Evolutionary conservation across 2,113 vertebrate genomes (phyloP).

Genomic region (Petroica traversi): DNA sequence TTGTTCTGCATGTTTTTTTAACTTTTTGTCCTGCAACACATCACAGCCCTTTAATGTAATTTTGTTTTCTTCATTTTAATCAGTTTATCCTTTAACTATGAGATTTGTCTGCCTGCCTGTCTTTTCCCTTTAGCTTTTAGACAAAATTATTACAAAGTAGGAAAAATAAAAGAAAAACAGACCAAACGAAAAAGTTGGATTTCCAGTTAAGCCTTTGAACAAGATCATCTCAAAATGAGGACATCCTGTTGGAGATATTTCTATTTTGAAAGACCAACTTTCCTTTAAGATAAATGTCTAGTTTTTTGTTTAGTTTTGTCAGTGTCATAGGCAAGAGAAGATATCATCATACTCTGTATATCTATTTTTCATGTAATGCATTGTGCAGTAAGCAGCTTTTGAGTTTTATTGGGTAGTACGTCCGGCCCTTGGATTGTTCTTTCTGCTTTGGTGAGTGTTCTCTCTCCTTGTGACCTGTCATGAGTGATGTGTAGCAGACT

Average conservation of each 20-base stretch:
- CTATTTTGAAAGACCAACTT: neutral
- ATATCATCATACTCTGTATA: neutral
- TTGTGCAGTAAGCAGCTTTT: neutral
- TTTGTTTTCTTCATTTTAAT: constrained; percentile 20
- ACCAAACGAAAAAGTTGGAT: neutral
- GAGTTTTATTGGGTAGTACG: neutral
- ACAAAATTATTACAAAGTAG: constrained; percentile 3
- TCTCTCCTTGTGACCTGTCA: neutral
- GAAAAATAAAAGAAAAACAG: neutral
- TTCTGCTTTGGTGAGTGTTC: neutral
- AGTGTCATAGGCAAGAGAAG: neutral
- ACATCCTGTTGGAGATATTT: neutral
- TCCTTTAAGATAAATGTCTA: neutral
- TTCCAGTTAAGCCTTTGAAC: neutral
- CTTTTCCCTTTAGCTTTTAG: neutral
- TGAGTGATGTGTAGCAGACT: neutral
- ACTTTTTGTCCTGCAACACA: neutral
- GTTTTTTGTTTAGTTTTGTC: neutral
- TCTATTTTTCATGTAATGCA: neutral
- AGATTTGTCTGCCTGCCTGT: neutral
- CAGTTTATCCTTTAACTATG: constrained; percentile 17
- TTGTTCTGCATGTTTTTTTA: neutral
- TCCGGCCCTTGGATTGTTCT: neutral
- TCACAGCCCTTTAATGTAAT: constrained; percentile 14
- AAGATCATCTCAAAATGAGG: neutral